Conservation (phyloP, 2,797 vertebrate species). For the Lophius americanus region DNA sequence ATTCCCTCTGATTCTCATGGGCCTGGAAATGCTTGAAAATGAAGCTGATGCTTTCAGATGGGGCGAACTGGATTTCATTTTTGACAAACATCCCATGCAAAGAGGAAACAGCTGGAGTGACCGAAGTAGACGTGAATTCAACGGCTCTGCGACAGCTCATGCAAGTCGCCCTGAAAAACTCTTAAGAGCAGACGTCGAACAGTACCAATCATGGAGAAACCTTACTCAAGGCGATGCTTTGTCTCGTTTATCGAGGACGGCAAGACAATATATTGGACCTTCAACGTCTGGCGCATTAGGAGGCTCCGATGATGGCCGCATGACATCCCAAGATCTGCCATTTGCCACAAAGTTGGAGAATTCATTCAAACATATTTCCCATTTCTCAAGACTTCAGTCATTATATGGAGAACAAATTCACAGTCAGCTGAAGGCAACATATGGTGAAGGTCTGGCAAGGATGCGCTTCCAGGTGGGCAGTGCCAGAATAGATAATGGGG, state of each 20-base stretch:
- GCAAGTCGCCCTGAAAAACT: rapidly evolving
- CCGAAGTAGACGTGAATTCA: constrained; percentile 38
- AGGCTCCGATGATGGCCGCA: constrained; percentile 34
- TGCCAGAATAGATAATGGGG: constrained; percentile 30
- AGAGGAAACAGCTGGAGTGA: constrained; percentile 27
- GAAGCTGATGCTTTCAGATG: rapidly evolving
- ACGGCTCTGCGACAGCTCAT: constrained; percentile 11
- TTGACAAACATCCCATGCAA: constrained; percentile 42
- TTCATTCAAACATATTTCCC: constrained; percentile 45
- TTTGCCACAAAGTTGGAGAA: constrained; percentile 39
- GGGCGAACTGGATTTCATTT: constrained; percentile 5
- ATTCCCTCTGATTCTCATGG: constrained; percentile 48
- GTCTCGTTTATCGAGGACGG: rapidly evolving
- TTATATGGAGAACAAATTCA: constrained; percentile 23
- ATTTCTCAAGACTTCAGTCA: constrained; percentile 29
- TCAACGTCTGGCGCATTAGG: constrained; percentile 1
- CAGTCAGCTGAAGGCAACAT: constrained; percentile 18
- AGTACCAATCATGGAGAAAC: not conserved
- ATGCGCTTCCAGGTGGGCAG: constrained; percentile 27
- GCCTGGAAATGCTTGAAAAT: not conserved
- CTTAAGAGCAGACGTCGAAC: rapidly evolving
- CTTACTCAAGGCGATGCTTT: rapidly evolving
- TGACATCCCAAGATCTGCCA: constrained; percentile 27
- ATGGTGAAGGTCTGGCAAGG: constrained; percentile 26
- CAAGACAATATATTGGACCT: not conserved